A percentile compares a stretch with the other conserved stretches of the same genome.
Conservation (phyloP, 2,888 invertebrate species). For the Chloroclysta siterata region DNA sequence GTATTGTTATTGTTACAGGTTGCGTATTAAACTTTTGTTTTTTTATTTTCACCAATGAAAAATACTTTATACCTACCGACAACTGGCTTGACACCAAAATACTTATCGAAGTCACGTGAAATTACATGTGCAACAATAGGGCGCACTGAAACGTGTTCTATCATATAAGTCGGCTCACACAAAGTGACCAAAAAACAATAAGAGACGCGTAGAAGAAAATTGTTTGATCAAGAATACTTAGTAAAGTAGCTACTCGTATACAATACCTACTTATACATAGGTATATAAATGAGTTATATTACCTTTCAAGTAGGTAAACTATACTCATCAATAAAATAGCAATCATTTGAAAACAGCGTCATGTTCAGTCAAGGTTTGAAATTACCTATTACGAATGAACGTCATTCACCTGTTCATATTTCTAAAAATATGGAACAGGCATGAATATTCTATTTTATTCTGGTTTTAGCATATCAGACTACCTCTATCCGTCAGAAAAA, state of each 20-base stretch:
- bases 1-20: too few relatives aligned
- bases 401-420: not conserved
- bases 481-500: too few relatives aligned
- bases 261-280: too few relatives aligned
- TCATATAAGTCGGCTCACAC: not conserved
- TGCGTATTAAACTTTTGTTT: too few relatives aligned
- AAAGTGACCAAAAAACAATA: too few relatives aligned
- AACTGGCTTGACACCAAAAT: not conserved
- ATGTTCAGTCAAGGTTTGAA: not conserved
- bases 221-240: too few relatives aligned
- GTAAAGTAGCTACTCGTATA: too few relatives aligned
- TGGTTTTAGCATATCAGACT: too few relatives aligned
- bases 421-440: constrained; percentile 1
- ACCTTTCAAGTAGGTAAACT: too few relatives aligned
- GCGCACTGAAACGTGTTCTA: not conserved
- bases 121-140: not conserved
- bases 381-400: not conserved
- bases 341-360: not conserved
- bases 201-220: too few relatives aligned
- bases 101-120: not conserved
- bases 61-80: not conserved
- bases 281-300: too few relatives aligned
- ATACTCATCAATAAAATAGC: not conserved
- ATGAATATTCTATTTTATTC: not conserved
- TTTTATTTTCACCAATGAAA: not conserved